Evolutionary conservation across 2,113 vertebrate genomes (phyloP).

Genomic region (Mirounga angustirostris): DNA sequence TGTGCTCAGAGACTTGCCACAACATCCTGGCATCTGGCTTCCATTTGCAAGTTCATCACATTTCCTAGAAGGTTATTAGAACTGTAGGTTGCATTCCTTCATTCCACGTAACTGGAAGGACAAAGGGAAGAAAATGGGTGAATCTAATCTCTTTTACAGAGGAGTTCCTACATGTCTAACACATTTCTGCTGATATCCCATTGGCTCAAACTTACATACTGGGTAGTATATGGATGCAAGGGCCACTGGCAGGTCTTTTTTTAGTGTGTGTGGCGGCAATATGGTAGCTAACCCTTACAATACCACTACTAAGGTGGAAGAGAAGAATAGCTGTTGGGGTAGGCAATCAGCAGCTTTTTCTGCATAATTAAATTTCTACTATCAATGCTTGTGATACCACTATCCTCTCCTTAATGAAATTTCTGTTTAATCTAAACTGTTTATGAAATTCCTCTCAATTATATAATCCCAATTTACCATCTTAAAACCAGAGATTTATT

Average conservation of each 20-base stretch:
- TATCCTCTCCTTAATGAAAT: constrained; percentile 19
- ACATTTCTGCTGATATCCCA: not conserved
- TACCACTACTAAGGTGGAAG: not conserved
- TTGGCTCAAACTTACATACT: not conserved
- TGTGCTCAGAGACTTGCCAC: not conserved
- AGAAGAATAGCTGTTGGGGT: not conserved
- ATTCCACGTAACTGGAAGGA: not conserved
- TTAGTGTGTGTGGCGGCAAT: not conserved
- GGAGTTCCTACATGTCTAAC: not conserved
- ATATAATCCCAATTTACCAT: constrained; percentile 17
- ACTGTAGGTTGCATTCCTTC: not conserved
- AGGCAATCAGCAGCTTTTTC: not conserved
- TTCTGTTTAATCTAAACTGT: constrained; percentile 12
- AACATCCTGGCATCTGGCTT: not conserved
- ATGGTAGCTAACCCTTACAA: not conserved
- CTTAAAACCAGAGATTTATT: constrained; percentile 44
- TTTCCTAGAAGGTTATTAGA: not conserved
- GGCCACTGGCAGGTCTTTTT: not conserved
- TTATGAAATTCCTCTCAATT: constrained; percentile 54
- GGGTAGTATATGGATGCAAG: not conserved
- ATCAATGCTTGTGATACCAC: not conserved
- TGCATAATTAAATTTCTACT: not conserved
- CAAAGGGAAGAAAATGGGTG: not conserved
- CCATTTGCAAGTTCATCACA: not conserved
- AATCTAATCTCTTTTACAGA: not conserved